These are phyloP conservation scores for Catajapyx aquilonaris DNA, from an alignment of 1,140 invertebrate species.

Conservation along the genomic window DNA sequence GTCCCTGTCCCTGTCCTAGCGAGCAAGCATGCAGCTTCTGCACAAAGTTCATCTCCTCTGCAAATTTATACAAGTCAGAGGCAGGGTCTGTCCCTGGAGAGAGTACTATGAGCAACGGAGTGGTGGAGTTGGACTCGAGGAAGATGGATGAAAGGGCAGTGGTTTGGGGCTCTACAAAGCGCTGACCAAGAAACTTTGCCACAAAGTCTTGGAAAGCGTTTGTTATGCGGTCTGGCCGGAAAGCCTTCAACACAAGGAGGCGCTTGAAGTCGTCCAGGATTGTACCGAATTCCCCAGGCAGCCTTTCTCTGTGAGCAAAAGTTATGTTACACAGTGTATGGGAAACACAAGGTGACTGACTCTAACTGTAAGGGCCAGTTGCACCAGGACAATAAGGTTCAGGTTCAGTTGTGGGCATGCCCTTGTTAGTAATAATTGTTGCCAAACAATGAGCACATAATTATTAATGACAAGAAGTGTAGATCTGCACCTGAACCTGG, in stretches of 20 bases:
- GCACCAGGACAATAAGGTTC: no score
- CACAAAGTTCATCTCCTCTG: slow-evolving; percentile 32
- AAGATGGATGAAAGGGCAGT: slow-evolving; percentile 37
- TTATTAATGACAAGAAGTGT: no score
- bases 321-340: no score
- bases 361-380: no score
- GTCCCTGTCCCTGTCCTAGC: slow-evolving; percentile 47
- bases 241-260: slow-evolving; percentile 43
- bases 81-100: slow-evolving; percentile 50
- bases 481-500: no score
- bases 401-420: no score
- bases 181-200: slow-evolving; percentile 29
- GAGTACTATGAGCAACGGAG: slow-evolving; percentile 44
- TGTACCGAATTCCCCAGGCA: slow-evolving; percentile 32
- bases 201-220: slow-evolving; percentile 44
- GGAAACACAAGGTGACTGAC: no score
- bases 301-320: slow-evolving; percentile 20
- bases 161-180: slow-evolving; percentile 42
- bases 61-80: slow-evolving; percentile 34
- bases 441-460: no score
- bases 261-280: slow-evolving; percentile 39
- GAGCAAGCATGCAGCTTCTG: slow-evolving; percentile 40
- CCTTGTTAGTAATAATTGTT: no score
- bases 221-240: slow-evolving; percentile 48
- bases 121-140: slow-evolving; percentile 34